phyloP scores from a whole-genome alignment of 2,797 vertebrate genomes.

The Liasis olivaceus region DNA sequence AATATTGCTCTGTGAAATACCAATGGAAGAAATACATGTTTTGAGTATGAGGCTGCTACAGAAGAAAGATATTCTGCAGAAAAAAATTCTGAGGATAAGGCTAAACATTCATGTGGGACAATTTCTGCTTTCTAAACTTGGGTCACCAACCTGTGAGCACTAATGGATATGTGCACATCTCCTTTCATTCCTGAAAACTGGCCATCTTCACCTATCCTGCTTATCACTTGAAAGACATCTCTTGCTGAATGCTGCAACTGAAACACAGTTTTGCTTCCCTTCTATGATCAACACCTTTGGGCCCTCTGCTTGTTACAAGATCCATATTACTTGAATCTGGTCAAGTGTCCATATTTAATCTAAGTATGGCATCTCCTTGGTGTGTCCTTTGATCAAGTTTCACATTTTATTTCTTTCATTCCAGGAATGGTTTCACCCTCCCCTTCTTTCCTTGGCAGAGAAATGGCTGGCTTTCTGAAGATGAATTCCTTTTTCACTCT shows the following conservation, averaged over 20 bases:
- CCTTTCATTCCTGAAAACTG: neutral
- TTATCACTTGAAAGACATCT: slow-evolving; percentile 1
- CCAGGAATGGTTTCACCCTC: neutral
- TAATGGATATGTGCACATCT: neutral
- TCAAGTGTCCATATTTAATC: slow-evolving; percentile 24
- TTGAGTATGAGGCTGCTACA: neutral
- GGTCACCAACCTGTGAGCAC: neutral
- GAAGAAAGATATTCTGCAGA: neutral
- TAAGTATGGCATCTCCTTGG: slow-evolving; percentile 55
- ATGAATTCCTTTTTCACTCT: slow-evolving; percentile 33
- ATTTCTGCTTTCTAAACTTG: neutral
- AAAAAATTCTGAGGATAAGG: neutral
- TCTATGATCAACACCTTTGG: slow-evolving; percentile 18
- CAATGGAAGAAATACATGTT: slow-evolving; percentile 7
- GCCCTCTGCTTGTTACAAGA: slow-evolving; percentile 29
- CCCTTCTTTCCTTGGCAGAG: neutral
- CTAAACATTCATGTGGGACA: neutral
- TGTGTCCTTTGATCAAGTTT: slow-evolving; percentile 28
- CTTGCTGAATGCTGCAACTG: neutral
- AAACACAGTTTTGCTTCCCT: slow-evolving; percentile 6
- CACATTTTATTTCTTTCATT: slow-evolving; percentile 23
- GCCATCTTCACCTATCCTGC: neutral
- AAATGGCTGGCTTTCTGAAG: slow-evolving; percentile 55
- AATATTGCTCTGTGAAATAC: slow-evolving; percentile 25
- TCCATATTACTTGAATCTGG: slow-evolving; percentile 42